Evolutionary conservation across 2,797 vertebrate species (phyloP).

Genomic region (Rhinoraja longicauda): DNA sequence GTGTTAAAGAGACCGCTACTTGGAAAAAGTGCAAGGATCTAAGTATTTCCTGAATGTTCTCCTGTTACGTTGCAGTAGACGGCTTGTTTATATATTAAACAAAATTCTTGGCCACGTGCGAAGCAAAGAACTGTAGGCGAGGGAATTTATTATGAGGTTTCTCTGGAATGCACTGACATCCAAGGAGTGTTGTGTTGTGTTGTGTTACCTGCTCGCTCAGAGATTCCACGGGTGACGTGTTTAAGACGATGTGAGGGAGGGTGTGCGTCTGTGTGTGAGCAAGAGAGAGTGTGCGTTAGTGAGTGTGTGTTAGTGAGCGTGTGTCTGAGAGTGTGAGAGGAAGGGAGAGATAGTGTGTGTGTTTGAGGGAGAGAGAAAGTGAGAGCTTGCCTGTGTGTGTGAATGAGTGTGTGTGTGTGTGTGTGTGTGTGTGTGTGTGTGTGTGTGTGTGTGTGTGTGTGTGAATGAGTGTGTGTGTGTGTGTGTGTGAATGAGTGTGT

Average conservation of each 20-base stretch:
- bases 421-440: too few species aligned
- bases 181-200: neutral
- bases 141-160: neutral
- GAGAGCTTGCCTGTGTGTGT: too few species aligned
- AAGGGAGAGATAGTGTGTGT: neutral
- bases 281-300: neutral
- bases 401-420: too few species aligned
- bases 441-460: too few species aligned
- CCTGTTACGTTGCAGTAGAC: neutral
- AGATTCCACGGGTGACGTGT: too few species aligned
- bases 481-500: neutral
- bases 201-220: neutral
- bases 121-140: neutral
- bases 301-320: neutral
- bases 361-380: too few species aligned
- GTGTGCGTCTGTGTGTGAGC: neutral
- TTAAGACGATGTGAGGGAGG: too few species aligned
- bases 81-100: neutral
- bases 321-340: too few species aligned
- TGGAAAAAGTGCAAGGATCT: neutral
- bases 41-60: neutral
- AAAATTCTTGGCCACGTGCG: neutral
- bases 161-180: neutral
- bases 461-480: too few species aligned
- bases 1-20: neutral